Base-by-base conservation (phyloP, 1,140 invertebrate genomes). In the Drosophila asahinai region DNA sequence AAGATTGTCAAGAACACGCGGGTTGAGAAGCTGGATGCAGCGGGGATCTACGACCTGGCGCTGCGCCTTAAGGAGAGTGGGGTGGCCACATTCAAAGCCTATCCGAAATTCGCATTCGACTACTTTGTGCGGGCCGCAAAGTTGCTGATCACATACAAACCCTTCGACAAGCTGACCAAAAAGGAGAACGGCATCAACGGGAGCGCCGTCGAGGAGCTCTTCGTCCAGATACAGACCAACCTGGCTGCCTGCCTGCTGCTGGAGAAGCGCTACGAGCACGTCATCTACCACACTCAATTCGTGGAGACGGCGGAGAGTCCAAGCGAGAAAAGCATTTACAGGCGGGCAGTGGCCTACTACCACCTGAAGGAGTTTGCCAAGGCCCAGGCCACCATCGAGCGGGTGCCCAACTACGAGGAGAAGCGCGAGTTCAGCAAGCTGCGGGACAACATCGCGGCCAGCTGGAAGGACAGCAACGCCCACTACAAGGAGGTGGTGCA, bases 221-320 rank as follows among this genome's bases (percentile, higher is more conserved):
- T 93, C 14, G 61, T 92, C 11, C 90, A 89, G 54, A 70, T 93
- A 9, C 87, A 93, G 67, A 89, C 83, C 0, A 93, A 93, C 76
- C 54, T 93, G 30, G 86, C 92, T 0, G 92, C 92, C 0, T 93
- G 92, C 48, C 49, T 93, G 57, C 55, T 93, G 11, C 83, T 82
- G 58, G 77, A 93, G 58, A 58, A 92, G 19, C 91, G 92, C 11
- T 93, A 86, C 59, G 92, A 93, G 47, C 91, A 93, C 52, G 92
- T 93, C 6, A 55, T 93, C 30, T 91, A 91, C 59, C 76, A 89
- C n/a, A 93, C 91, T 0, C 65, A 91, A 25, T 93, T 93, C 58
- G 91, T 92, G 6, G 91, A 93, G 17, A 68, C 74, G 3, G 48
- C 73, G 6, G 57, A 77, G 19, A 59, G 78, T 36, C 83, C 90